Base-by-base conservation (phyloP, 2,797 vertebrate species). In the Molothrus aeneus region DNA sequence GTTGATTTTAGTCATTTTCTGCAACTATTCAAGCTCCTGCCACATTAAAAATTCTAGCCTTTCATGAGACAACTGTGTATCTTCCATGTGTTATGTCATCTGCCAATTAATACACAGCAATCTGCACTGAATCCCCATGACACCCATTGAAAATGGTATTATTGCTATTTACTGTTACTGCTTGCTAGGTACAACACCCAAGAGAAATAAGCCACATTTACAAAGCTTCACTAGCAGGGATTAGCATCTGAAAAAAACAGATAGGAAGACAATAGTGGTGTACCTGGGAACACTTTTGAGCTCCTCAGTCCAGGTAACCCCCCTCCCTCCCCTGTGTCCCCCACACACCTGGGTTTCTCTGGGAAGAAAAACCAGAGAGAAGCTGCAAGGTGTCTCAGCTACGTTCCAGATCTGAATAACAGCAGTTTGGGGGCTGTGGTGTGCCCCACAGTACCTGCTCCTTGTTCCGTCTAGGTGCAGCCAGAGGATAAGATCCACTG, bases 311-410 rank as follows among this genome's bases (percentile, higher is more conserved):
- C 34, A 88, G 18, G 26, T 79, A 86, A 77, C n/a, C 47, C 63
- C 40, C 86, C 73, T 90, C 80, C 88, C 83, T 75, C 51, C 43
- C 63, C 80, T 1, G 0, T 56, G 56, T 85, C 6, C 63, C 92
- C 4, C 80, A 95, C 95, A 85, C 88, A 97, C 95, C 96, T 97
- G 92, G 19, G 32, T 79, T 92, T 86, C 60, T 80, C 59, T 88
- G 47, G 36, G 56, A 90, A 81, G 88, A 73, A 86, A 60, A 73
- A 79, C 4, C 66, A 93, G 71, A 90, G 56, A 28, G 75, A 85
- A 94, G 88, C 56, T 88, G 73, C 83, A 88, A 63, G 48, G 43
- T 94, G 51, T 94, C 71, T 65, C 78, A 88, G 88, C 10, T 32
- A 73, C n/a, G 88, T 81, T 83, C 48, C 83, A 64, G 80, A 51